Evolutionary conservation across 2,888 invertebrate species (phyloP), one percentile per base, ranked within the genome.

Genomic region (Bugula neritina): DNA sequence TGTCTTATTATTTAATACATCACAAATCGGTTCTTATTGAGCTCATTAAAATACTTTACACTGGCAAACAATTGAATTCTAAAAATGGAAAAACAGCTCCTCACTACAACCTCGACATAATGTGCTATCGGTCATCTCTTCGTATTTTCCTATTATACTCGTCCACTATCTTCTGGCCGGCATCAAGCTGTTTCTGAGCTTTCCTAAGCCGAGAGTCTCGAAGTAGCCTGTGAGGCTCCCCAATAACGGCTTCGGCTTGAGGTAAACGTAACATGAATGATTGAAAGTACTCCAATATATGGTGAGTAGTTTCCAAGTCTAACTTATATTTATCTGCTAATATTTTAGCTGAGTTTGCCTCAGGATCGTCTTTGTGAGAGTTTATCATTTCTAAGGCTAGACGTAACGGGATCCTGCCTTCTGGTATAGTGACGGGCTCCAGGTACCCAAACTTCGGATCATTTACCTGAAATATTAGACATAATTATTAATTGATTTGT

Each of bases 391-490:
- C 35, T 1, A 69, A 17, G 3, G 63, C 69, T 17, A 69, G 69
- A 17, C 69, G 27, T 2, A 35, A 23, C 23, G 35, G 13, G 23
- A 70, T 35, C 69, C 25, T 35, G n/a, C 69, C 69, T 54, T 69
- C 35, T 69, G 72, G 43, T 3, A 25, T 1, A 69, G 29, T 29
- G n/a, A 72, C 31, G 27, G 52, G 52, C 57, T 27, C 69, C 35
- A 35, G 23, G 69, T 35, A 63, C n/a, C 72, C 69, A 23, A 21
- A 21, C 23, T 69, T 35, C 1, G 43, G 3, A 25, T 69, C 69
- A 21, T 23, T 35, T 27, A 72, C 72, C 72, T 70, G 31, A 5
- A 70, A 70, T 43, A 43, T 10, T 43, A n/a, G n/a, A n/a, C n/a
- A n/a, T n/a, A n/a, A n/a, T n/a, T n/a, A n/a, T n/a, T n/a, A n/a